Conservation (phyloP, 2,888 invertebrate species). For the Philonicus albiceps region DNA sequence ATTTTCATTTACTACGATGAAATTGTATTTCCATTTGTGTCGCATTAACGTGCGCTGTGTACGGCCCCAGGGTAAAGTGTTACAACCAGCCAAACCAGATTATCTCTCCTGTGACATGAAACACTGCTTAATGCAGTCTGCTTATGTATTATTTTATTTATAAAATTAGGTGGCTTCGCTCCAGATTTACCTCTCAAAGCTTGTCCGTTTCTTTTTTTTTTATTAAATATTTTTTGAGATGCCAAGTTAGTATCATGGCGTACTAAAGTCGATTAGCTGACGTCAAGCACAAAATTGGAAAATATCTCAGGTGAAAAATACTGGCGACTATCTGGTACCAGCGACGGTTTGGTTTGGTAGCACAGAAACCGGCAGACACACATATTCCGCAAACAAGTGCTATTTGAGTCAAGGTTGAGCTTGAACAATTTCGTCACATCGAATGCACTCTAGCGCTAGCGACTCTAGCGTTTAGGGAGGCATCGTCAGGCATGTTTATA, state of each 20-base stretch:
- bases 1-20: not conserved
- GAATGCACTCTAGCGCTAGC: not conserved
- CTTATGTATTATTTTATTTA: not conserved
- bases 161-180: not conserved
- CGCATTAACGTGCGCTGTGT: not conserved
- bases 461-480: not conserved
- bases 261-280: not conserved
- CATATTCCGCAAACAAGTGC: slow-evolving; percentile 15
- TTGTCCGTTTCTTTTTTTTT: not conserved
- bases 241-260: not conserved
- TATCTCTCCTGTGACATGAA: not conserved
- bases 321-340: not conserved
- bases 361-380: slow-evolving; percentile 15
- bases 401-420: slow-evolving; percentile 35
- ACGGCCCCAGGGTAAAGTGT: not conserved
- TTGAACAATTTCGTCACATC: not conserved
- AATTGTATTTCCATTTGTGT: not conserved
- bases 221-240: not conserved
- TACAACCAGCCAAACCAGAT: slow-evolving; percentile 16
- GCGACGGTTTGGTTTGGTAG: not conserved
- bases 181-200: not conserved
- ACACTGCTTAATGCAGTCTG: not conserved
- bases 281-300: not conserved
- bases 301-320: not conserved
- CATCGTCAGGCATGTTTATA: not conserved